phyloP scores from a whole-genome alignment of 2,113 vertebrate species.

The Piprites chloris region DNA sequence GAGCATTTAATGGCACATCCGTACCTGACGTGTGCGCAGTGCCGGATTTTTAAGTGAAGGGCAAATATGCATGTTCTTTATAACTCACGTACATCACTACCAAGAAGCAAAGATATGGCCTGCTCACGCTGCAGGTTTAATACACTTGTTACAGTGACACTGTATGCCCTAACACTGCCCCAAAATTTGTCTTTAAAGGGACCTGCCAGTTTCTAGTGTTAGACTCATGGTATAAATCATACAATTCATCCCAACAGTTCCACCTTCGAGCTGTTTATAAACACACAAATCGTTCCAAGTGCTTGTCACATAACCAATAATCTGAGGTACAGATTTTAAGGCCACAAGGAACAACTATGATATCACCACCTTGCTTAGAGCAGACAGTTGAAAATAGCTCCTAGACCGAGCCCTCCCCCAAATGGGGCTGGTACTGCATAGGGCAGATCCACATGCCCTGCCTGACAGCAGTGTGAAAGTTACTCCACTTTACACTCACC shows the following conservation, averaged over 20 bases:
- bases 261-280: not conserved
- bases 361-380: not conserved
- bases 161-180: not conserved
- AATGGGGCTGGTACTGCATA: not conserved
- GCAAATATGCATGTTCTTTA: not conserved
- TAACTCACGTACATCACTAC: not conserved
- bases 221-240: not conserved
- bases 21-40: fast-evolving
- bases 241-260: not conserved
- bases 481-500: not conserved
- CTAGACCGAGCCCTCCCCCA: not conserved
- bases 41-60: not conserved
- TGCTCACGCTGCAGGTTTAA: not conserved
- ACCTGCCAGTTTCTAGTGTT: not conserved
- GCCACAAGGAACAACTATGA: fast-evolving
- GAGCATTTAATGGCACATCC: fast-evolving
- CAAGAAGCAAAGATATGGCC: not conserved
- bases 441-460: not conserved
- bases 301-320: not conserved
- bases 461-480: not conserved
- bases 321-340: not conserved
- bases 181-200: not conserved
- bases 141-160: too few species aligned
- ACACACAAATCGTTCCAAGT: not conserved
- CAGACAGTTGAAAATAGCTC: not conserved